phyloP scores from a whole-genome alignment of 1,140 invertebrate species.

The Eurosta solidaginis region DNA sequence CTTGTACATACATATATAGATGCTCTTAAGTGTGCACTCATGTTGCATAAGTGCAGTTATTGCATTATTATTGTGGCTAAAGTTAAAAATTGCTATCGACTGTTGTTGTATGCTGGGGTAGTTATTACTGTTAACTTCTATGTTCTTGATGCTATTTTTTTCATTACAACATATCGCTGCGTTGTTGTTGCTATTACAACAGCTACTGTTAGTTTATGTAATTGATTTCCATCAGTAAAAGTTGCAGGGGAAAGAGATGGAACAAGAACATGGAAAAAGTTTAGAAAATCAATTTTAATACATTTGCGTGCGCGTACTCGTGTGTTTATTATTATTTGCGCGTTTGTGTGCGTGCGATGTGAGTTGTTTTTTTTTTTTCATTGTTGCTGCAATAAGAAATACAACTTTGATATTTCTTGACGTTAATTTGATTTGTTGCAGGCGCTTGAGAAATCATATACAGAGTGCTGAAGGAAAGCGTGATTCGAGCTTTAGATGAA shows the following conservation, averaged over 20 bases:
- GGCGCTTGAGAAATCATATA: neutral
- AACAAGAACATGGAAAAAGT: too few relatives aligned
- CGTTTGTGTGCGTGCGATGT: neutral
- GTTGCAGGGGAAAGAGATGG: neutral
- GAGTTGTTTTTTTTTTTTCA: neutral
- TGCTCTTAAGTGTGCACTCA: neutral
- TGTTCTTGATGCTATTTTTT: neutral
- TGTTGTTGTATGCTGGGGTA: neutral
- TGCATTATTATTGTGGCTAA: neutral
- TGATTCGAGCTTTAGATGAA: too few relatives aligned
- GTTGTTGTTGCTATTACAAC: neutral
- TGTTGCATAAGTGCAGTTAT: conserved; percentile 4
- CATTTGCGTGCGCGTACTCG: neutral
- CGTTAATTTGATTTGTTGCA: conserved; percentile 26
- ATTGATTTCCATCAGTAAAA: conserved; percentile 26
- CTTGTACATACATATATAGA: too few relatives aligned
- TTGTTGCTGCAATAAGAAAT: neutral
- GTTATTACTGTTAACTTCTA: neutral
- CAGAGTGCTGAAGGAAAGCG: too few relatives aligned
- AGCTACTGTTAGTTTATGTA: conserved; percentile 27
- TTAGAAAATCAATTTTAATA: conserved; percentile 10
- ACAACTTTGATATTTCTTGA: neutral
- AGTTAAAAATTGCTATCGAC: neutral
- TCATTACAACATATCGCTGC: too few relatives aligned
- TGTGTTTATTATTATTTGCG: neutral